Evolutionary conservation across 2,888 invertebrate genomes (phyloP), one percentile per base, ranked within the genome.

Genomic region (Perdita meconis): DNA sequence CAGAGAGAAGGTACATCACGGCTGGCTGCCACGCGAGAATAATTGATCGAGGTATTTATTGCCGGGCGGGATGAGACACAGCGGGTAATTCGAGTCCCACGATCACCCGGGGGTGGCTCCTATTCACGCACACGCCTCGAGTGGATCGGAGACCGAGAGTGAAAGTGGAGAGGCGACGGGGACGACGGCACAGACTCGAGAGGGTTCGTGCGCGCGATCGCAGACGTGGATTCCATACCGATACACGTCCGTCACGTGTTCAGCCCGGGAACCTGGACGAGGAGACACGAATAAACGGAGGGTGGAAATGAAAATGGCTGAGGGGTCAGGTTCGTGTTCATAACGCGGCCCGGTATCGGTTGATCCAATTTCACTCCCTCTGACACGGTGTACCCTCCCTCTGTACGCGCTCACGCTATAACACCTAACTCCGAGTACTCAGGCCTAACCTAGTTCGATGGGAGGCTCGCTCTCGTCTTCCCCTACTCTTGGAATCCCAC

Each of bases 291-390:
- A 51, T 59, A 76, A 66, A 64, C 56, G 65, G 68, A 40, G 34
- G 50, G 71, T 67, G 24, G 26, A 36, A 57, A 42, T 16, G 69
- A 78, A 68, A 75, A 61, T 65, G 72, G 59, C 61, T 53, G 42
- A 47, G 38, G 44, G 56, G 60, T 19, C 19, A 69, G 70, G 71
- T 60, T 80, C 80, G 80, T 80, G 87, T 85, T 87, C 82, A 85
- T 84, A 88, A 87, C 84, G 81, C 87, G 87, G 87, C 78, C 82
- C 81, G 72, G 80, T 84, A 87, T 88, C 87, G 80, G 83, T 81
- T 84, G 85, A 87, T 86, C 85, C 82, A 87, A 87, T 88, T 88
- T 88, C 83, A 84, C 82, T 85, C 76, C 71, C 83, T 77, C 73
- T 42, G 71, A 81, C 75, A 76, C 67, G 70, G 65, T 66, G 67